Conservation (phyloP, 2,888 invertebrate species). For the Drosophila subsilvestris region DNA sequence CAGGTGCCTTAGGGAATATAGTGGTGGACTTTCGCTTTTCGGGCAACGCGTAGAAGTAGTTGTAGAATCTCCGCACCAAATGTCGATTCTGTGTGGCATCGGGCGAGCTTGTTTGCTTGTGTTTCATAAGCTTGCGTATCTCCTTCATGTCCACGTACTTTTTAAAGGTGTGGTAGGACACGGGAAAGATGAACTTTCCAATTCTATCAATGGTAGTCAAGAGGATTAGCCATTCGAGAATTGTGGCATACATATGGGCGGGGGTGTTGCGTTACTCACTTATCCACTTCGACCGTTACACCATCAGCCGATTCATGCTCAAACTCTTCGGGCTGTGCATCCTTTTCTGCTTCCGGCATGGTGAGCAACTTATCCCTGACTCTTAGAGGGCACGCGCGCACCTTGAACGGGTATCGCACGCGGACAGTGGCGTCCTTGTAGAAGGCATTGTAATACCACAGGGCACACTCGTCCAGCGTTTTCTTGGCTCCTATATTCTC, state of each 20-base stretch:
- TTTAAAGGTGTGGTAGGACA: slow-evolving; percentile 43
- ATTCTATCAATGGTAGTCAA: too few relatives aligned
- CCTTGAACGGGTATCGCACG: too few relatives aligned
- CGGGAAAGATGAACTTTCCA: too few relatives aligned
- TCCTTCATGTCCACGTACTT: slow-evolving; percentile 19
- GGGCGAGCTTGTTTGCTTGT: slow-evolving; percentile 2
- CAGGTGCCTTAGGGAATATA: slow-evolving; percentile 8
- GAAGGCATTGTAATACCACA: too few relatives aligned
- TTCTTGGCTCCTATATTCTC: background rate
- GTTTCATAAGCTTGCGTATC: background rate
- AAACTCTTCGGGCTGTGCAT: background rate
- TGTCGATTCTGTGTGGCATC: background rate
- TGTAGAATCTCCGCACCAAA: slow-evolving; percentile 44
- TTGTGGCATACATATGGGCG: too few relatives aligned
- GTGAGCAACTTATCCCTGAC: slow-evolving; percentile 38
- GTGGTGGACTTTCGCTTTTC: background rate
- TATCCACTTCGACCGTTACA: slow-evolving; percentile 10
- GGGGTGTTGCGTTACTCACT: too few relatives aligned
- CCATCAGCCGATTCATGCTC: background rate
- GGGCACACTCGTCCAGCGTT: slow-evolving; percentile 38
- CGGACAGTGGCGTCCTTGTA: too few relatives aligned
- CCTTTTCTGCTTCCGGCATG: background rate
- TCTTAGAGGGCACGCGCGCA: background rate
- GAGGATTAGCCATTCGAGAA: too few relatives aligned
- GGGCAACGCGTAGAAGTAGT: slow-evolving; percentile 45